Base-by-base conservation (phyloP, 2,888 invertebrate genomes). In the Macaria liturata region DNA sequence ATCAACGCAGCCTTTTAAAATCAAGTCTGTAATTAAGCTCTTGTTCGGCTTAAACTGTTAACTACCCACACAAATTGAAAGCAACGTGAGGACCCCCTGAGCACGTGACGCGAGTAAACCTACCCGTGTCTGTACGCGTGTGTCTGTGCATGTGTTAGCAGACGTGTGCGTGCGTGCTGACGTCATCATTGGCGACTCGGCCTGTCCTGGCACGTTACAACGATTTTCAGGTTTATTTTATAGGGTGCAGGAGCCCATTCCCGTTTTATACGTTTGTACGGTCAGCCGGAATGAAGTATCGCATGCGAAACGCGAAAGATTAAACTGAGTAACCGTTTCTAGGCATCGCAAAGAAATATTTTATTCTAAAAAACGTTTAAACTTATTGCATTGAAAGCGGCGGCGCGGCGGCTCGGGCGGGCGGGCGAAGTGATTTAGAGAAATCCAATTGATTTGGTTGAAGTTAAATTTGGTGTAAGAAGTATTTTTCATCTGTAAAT, bases 181-280 rank as follows among this genome's bases (percentile, higher is more conserved):
- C 77, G 76, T 81, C 78, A 77, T 60, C 62, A 64, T 61, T 53
- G 57, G n/a, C n/a, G n/a, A n/a, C n/a, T n/a, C n/a, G n/a, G 8
- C 39, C 39, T 7, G 39, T 39, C 5, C 39, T 2, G 5, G 52
- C 58, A 62, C 56, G 51, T 59, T 65, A 65, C 49, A 45, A 44
- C 39, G 32, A 57, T 49, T 55, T 56, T 48, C 37, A 54, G 44
- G 53, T 45, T 39, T 61, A 52, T 57, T 60, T 62, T 57, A 60
- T 55, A 44, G 59, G 49, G 53, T 54, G 55, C 61, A 59, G 49
- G 51, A 47, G 53, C 39, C 32, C 47, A 46, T 57, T 52, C 20
- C 20, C 42, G 48, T 53, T 55, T 56, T 62, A 57, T 52, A 42
- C 43, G 42, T 55, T 52, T 46, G 32, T 53, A 47, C 46, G 40